Percentiles rank a stretch among this genome's conserved stretches.
phyloP scores from a whole-genome alignment of 2,888 invertebrate genomes.

The Invenusta paracnida region DNA sequence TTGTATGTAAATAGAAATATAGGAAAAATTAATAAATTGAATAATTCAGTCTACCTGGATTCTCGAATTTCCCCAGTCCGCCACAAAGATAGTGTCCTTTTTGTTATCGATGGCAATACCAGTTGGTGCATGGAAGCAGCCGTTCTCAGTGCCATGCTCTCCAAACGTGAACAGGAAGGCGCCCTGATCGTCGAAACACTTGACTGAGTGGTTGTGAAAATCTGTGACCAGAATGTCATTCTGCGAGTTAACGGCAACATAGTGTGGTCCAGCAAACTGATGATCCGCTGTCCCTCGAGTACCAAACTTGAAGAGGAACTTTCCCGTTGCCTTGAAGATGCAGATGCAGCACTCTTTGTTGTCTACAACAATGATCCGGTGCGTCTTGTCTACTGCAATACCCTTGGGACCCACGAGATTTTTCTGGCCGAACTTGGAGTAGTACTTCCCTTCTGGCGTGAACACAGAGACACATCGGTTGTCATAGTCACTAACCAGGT shows the following conservation, averaged over 20 bases:
- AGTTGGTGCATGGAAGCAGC: constrained; percentile 44
- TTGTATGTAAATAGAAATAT: too few species aligned
- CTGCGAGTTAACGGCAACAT: constrained; percentile 62
- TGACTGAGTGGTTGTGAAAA: constrained; percentile 45
- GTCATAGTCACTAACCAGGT: constrained; percentile 64
- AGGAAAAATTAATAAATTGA: too few species aligned
- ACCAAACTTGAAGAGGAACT: constrained; percentile 43
- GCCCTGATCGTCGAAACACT: constrained; percentile 46
- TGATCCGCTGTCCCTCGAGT: constrained; percentile 37
- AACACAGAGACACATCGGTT: constrained; percentile 61
- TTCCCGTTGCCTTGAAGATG: constrained; percentile 44
- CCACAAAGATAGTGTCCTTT: constrained; percentile 45
- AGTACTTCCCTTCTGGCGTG: constrained; percentile 61
- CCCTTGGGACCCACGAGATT: constrained; percentile 64
- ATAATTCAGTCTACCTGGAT: constrained; percentile 63
- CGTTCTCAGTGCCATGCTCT: constrained; percentile 54
- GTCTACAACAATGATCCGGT: constrained; percentile 45
- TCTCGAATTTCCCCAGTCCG: constrained; percentile 62
- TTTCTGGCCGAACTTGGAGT: constrained; percentile 62
- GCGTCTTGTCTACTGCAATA: constrained; percentile 43
- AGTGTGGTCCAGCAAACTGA: constrained; percentile 62
- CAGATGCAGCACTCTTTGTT: constrained; percentile 39
- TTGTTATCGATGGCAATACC: constrained; percentile 47
- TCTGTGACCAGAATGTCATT: constrained; percentile 46
- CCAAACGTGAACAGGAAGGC: constrained; percentile 43